These are phyloP conservation scores for Ellobius talpinus DNA, from an alignment of 2,113 vertebrate species.

Conservation along the genomic window DNA sequence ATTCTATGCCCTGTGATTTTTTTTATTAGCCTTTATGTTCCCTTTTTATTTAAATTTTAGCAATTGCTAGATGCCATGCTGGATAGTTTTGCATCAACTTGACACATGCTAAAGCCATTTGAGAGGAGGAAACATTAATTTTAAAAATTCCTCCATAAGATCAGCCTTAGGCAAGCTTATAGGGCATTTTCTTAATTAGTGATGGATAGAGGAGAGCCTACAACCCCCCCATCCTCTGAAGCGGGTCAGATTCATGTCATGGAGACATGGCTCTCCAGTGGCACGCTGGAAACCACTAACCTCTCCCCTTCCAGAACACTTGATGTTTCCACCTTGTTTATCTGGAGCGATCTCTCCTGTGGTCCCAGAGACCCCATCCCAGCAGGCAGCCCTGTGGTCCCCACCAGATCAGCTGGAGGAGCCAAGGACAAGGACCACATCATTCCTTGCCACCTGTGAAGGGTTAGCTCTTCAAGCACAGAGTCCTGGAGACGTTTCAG, in stretches of 20 bases:
- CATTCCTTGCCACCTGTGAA: neutral
- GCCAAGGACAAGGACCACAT: neutral
- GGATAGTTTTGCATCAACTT: neutral
- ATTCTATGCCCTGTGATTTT: neutral
- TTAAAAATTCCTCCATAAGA: neutral
- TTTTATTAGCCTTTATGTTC: neutral
- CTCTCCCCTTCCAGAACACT: neutral
- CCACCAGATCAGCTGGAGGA: no score
- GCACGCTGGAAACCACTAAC: neutral
- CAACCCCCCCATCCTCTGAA: no score
- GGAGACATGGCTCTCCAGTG: fast-evolving
- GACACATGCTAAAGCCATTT: neutral
- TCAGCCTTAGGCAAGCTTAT: neutral
- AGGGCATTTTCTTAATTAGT: neutral
- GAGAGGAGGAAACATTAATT: neutral
- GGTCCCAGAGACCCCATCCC: neutral
- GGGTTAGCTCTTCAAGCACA: neutral
- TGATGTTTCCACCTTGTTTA: neutral
- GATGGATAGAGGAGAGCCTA: no score
- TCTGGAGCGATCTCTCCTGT: neutral
- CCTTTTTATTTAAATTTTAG: neutral
- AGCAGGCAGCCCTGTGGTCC: fast-evolving
- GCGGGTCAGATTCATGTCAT: fast-evolving
- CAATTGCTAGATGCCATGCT: neutral
- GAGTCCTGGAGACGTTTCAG: neutral